These are phyloP conservation scores for Athetis lepigone DNA, from an alignment of 2,888 invertebrate species.

Conservation along the genomic window DNA sequence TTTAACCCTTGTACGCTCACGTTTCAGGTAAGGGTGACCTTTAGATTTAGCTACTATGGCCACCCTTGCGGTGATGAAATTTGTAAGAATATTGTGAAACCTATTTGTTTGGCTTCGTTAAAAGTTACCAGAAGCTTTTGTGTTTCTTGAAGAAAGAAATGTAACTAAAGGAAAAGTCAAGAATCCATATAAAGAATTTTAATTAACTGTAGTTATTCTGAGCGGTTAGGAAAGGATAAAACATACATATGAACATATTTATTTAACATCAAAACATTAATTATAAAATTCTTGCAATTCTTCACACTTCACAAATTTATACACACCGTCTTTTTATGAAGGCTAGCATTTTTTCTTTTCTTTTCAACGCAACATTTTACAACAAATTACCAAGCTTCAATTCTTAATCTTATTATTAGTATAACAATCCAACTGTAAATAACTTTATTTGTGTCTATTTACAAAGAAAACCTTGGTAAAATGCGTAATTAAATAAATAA, in stretches of 20 bases:
- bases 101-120: slow-evolving; percentile 6
- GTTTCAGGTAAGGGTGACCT: slow-evolving; percentile 12
- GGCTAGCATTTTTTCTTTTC: too few species aligned
- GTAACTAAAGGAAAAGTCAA: not conserved
- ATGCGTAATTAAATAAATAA: slow-evolving; percentile 2
- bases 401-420: too few species aligned
- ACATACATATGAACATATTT: too few species aligned
- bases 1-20: slow-evolving; percentile 20
- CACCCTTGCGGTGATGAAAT: slow-evolving; percentile 8
- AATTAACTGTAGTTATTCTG: too few species aligned
- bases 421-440: not conserved
- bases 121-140: not conserved
- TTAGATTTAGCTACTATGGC: not conserved
- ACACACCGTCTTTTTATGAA: too few species aligned
- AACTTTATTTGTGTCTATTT: not conserved
- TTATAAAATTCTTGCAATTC: too few species aligned
- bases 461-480: not conserved
- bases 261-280: too few species aligned
- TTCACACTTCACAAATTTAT: too few species aligned
- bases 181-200: too few species aligned
- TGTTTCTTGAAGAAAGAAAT: too few species aligned
- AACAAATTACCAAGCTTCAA: not conserved
- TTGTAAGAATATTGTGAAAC: not conserved
- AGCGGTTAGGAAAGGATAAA: too few species aligned
- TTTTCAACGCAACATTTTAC: too few species aligned